Percentiles rank a stretch among this genome's conserved stretches.
These are phyloP conservation scores for Cuculus canorus DNA, from an alignment of 2,797 vertebrate species.

Conservation along the genomic window DNA sequence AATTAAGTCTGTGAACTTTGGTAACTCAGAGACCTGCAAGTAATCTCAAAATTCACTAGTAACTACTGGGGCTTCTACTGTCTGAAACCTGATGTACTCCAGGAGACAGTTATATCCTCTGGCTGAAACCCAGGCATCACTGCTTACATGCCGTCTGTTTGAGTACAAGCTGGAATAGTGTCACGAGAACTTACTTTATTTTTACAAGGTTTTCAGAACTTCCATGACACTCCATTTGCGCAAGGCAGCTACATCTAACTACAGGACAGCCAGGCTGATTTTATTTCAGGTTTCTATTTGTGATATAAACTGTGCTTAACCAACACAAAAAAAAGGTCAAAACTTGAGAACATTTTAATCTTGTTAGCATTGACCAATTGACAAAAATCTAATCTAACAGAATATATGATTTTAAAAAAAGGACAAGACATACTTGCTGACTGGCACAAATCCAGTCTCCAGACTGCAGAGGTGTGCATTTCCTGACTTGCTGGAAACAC, in stretches of 20 bases:
- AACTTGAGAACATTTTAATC: slow-evolving; percentile 37
- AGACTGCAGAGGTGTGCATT: slow-evolving; percentile 8
- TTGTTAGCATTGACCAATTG: slow-evolving; percentile 1
- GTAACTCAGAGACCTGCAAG: background rate
- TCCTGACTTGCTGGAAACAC: background rate
- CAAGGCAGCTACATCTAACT: background rate
- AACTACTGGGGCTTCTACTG: background rate
- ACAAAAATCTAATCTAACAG: slow-evolving; percentile 32
- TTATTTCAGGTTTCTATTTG: background rate
- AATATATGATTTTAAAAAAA: background rate
- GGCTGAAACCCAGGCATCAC: background rate
- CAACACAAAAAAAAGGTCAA: slow-evolving; percentile 4
- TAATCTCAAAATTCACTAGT: background rate
- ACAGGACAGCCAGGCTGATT: background rate
- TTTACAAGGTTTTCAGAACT: background rate
- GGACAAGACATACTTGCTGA: background rate
- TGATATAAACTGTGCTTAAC: background rate
- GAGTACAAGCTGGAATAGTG: background rate
- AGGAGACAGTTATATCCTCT: background rate
- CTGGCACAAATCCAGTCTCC: background rate
- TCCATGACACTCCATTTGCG: background rate
- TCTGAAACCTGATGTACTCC: background rate
- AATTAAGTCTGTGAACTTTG: background rate
- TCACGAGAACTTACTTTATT: background rate
- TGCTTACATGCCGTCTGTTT: accelerated